Evolutionary conservation across 2,113 vertebrate genomes (phyloP), one percentile per base, ranked within the genome.

Genomic region (Notarius lentiginosus): DNA sequence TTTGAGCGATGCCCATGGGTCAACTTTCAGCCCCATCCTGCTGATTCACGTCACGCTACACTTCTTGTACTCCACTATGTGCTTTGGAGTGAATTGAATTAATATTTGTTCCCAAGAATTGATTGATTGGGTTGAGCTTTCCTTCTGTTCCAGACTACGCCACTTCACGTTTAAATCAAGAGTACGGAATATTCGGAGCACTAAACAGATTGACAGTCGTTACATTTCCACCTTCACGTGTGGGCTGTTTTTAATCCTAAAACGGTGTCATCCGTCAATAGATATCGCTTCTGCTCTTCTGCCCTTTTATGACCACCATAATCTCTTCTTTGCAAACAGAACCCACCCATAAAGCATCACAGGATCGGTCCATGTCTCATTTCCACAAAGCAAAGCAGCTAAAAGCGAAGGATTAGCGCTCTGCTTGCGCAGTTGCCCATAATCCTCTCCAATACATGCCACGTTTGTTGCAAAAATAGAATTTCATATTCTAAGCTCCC

Each of bases 391-490:
- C 14, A 79, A 56, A 79, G 41, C 72, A 34, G 30, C 27, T 68
- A 11, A 60, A 70, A 82, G n/a, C 30, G 7, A 24, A 55, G 79
- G 83, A 87, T 89, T 88, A 89, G 60, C 22, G 49, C 66, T 55
- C 66, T 9, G 82, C 65, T 87, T 75, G 73, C 60, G 58, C 80
- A 85, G 53, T 82, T 41, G 61, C n/a, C 14, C 60, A 58, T 87
- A 87, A 90, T 86, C 86, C 66, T 55, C 7, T 30, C 22, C 80
- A 85, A 77, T 87, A 82, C 85, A 18, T 63, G 83, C 79, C 22
- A 51, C 84, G 77, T 84, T 85, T 66, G 86, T 76, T 86, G 73
- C 75, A 84, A 76, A 88, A 89, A 89, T 70, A 85, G 53, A 87
- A 79, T 85, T 82, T 55, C 53, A 70, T 24, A 84, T 41, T 41